Conservation (phyloP, 2,888 invertebrate species). For the Cremastobaeus sp. region DNA sequence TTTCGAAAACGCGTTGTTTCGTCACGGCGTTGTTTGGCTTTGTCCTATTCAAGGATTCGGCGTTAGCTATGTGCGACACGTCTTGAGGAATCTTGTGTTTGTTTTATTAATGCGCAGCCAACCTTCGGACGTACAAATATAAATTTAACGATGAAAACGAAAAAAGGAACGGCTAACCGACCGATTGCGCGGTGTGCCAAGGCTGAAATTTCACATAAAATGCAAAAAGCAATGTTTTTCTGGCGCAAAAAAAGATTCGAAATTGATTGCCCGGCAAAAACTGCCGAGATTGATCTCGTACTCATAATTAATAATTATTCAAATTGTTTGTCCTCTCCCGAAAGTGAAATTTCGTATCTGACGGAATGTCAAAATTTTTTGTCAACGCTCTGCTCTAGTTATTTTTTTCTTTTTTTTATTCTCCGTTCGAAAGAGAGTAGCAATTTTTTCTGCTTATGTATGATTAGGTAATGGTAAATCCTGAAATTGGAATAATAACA, state of each 20-base stretch:
- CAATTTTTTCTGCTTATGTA: background rate
- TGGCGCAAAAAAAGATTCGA: conserved; percentile 33
- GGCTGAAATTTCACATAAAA: conserved; percentile 59
- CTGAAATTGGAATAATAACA: too few relatives aligned
- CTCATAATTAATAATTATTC: conserved; percentile 41
- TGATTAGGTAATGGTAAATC: too few relatives aligned
- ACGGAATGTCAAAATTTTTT: conserved; percentile 1
- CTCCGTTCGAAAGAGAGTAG: too few relatives aligned
- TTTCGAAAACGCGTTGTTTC: conserved; percentile 43
- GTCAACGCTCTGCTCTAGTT: background rate
- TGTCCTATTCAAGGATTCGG: conserved; percentile 54
- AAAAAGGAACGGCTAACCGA: conserved; percentile 30
- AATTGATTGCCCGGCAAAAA: conserved; percentile 40
- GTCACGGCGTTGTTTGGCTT: conserved; percentile 37
- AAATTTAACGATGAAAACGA: conserved; percentile 58
- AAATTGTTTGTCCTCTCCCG: conserved; percentile 33
- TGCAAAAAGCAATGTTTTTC: conserved; percentile 53
- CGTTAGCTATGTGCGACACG: conserved; percentile 59
- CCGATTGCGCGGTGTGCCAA: conserved; percentile 55
- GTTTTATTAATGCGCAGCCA: conserved; percentile 77
- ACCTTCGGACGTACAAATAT: conserved; percentile 69
- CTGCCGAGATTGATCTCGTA: conserved; percentile 25
- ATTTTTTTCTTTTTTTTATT: background rate
- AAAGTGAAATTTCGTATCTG: conserved; percentile 40
- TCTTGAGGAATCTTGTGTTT: conserved; percentile 73